Percentiles rank a stretch among this genome's conserved stretches.
Evolutionary conservation across 2,113 vertebrate genomes (phyloP).

Genomic region (Plecturocebus donacophilus): DNA sequence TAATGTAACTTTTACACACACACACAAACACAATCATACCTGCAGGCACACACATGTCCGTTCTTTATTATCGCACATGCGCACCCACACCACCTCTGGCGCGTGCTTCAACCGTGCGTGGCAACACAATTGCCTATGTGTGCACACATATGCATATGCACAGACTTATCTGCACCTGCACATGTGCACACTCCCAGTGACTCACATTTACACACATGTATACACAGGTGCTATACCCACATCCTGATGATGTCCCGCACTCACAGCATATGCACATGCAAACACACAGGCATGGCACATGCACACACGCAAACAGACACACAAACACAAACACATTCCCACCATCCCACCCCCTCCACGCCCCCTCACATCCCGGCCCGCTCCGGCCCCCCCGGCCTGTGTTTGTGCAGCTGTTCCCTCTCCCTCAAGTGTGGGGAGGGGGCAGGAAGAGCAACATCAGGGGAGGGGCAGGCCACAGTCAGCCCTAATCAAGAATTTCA

Average conservation of each 20-base stretch:
- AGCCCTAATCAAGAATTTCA: slow-evolving; percentile 49
- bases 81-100: fast-evolving
- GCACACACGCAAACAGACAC: fast-evolving
- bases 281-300: fast-evolving
- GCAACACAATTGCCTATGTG: fast-evolving
- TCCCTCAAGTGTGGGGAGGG: not conserved
- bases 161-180: fast-evolving
- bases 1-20: not conserved
- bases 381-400: not conserved
- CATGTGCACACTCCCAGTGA: fast-evolving
- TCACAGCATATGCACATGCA: fast-evolving
- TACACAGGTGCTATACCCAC: not conserved
- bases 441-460: not conserved
- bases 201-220: too few species aligned
- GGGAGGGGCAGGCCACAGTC: not conserved
- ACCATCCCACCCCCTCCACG: not conserved
- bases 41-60: fast-evolving
- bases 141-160: fast-evolving
- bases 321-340: too few species aligned
- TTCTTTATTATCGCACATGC: fast-evolving
- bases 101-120: fast-evolving
- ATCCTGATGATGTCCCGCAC: fast-evolving
- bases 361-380: not conserved
- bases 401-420: slow-evolving; percentile 64
- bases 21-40: fast-evolving